A percentile compares a stretch with the other conserved stretches of the same genome.
Evolutionary conservation across 2,797 vertebrate species (phyloP).

Genomic region (Microtus californicus): DNA sequence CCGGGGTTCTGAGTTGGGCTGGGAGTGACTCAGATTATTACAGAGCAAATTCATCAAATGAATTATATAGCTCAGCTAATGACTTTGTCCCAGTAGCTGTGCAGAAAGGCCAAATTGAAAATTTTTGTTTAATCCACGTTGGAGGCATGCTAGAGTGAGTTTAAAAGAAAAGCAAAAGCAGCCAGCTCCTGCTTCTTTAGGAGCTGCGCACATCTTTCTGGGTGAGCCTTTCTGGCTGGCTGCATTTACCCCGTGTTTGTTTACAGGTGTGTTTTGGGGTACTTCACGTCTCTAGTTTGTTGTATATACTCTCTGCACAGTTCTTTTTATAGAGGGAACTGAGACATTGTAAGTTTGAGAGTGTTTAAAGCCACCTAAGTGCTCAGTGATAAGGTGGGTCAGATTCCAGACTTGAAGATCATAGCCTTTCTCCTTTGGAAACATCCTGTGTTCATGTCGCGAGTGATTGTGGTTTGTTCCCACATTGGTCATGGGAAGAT

Average conservation of each 20-base stretch:
- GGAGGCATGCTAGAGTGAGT: constrained; percentile 25
- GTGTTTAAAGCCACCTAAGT: not conserved
- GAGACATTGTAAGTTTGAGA: not conserved
- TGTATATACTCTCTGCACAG: not conserved
- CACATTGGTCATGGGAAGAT: not conserved
- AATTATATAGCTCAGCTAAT: constrained; percentile 41
- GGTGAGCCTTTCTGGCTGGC: not conserved
- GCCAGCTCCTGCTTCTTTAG: not conserved
- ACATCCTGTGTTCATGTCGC: not conserved
- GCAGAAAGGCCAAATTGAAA: constrained; percentile 22
- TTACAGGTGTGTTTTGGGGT: rapidly evolving
- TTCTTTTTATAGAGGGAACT: not conserved
- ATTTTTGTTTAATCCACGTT: constrained; percentile 60
- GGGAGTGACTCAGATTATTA: not conserved
- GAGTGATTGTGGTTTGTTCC: not conserved
- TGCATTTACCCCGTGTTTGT: rapidly evolving
- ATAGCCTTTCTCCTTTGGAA: not conserved
- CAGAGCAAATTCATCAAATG: constrained; percentile 33
- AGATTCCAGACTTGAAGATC: not conserved
- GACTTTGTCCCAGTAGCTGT: constrained; percentile 51
- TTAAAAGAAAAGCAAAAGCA: constrained; percentile 33
- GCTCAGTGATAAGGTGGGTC: not conserved
- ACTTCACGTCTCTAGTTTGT: not conserved
- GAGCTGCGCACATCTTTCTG: not conserved
- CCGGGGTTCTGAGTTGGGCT: not conserved